Evolutionary conservation across 2,888 invertebrate species (phyloP).

Genomic region (Camponotus fellah): DNA sequence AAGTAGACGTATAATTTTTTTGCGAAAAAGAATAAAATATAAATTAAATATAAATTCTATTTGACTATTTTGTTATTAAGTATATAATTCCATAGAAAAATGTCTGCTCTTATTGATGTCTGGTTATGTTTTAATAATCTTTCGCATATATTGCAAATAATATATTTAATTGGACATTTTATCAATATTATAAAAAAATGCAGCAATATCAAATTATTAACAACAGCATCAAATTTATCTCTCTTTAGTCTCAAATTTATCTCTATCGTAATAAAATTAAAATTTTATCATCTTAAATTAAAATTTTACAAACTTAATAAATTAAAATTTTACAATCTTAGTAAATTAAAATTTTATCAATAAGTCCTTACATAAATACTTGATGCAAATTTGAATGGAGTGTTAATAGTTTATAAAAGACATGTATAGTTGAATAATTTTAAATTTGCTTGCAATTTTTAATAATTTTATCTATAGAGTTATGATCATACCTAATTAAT

Average conservation of each 20-base stretch:
- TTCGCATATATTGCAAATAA: not conserved
- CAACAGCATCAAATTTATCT: not conserved
- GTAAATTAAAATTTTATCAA: not conserved
- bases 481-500: slow-evolving; percentile 18
- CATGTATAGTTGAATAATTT: not conserved
- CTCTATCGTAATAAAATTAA: not conserved
- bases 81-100: not conserved
- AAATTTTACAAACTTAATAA: not conserved
- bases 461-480: not conserved
- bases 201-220: too few species aligned
- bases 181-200: not conserved
- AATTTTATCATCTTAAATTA: not conserved
- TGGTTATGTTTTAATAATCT: not conserved
- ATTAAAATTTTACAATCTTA: not conserved
- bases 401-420: not conserved
- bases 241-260: too few species aligned
- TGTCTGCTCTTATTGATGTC: not conserved
- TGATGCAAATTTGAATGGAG: not conserved
- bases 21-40: not conserved
- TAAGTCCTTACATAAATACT: not conserved
- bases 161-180: not conserved
- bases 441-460: not conserved
- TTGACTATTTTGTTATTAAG: not conserved
- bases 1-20: not conserved
- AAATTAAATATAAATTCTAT: not conserved